Base-by-base conservation (phyloP, 1,140 invertebrate species). In the Aphidius ervi region DNA sequence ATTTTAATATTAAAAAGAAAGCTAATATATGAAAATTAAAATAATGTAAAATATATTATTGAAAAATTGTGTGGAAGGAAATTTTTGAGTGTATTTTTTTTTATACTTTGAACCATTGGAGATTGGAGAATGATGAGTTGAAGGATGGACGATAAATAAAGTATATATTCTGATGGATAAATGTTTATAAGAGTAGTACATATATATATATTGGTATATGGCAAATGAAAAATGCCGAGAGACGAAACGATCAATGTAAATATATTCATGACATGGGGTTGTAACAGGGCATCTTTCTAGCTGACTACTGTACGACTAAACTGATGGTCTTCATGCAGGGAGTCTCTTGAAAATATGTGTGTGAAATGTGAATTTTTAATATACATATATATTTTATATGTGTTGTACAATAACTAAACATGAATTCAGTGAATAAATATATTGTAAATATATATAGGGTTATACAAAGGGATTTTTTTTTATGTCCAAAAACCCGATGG, bases 261-360 rank as follows among this genome's bases (percentile, higher is more conserved):
- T 80, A 80, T 80, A 80, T 80, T 80, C 78, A 80, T 80, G 78
- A 79, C 70, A 67, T 78, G 72, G 77, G 77, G 76, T 70, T 68
- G 70, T 68, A 69, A 73, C 65, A 67, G 67, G 63, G 42, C 58
- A 20, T 57, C 52, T 56, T 31, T 41, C 31, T 62, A 46, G 49
- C 50, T 55, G n/a, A 41, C 49, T 10, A 40, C 39, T 41, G 9
- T 10, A 41, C 1, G 10, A 8, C 4, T 45, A 45, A 42, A 40
- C 9, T 43, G n/a, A 31, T 16, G 23, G 9, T 37, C 16, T 31
- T 8, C 8, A 23, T 52, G 3, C 8, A 37, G 20, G n/a, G 57
- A 58, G 49, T 31, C 2, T 3, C 2, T 31, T 31, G 4, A 31
- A 31, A 31, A 31, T 31, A 31, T 31, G 23, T 31, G 23, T 31